Evolutionary conservation across 2,113 vertebrate species (phyloP), one percentile per base, ranked within the genome.

Genomic region (Pteronura brasiliensis): DNA sequence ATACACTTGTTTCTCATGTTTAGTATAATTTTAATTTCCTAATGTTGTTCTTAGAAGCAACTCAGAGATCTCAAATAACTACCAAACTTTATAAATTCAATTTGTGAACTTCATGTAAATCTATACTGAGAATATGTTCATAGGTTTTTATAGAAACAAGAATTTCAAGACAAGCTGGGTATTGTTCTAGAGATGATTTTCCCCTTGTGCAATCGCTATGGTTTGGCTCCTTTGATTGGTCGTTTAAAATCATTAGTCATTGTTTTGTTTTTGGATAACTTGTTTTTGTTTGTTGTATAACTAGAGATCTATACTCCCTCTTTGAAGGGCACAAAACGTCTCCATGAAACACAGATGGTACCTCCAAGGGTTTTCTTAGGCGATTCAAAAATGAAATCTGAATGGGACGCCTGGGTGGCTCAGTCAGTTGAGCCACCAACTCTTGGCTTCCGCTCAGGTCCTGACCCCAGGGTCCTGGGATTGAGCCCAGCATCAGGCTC

Each of bases 161-260:
- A 88, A 95, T 88, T 90, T 79, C 81, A 57, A 87, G 89, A 83
- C 67, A 65, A 95, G 27, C 59, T 72, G 55, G 36, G 44, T 90
- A 6, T 90, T 55, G 18, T 88, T 93, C 57, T 79, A 96, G 76
- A 77, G 25, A 77, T 95, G 80, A 87, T 65, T 52, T 94, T 88
- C 27, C 12, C 36, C 42, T 82, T 79, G 81, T 81, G 77, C 29
- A 80, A n/a, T 74, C 25, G 88, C 69, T n/a, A 5, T 57, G 39
- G 47, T 47, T 76, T 72, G 29, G 44, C 88, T 90, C 23, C 27
- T 96, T 96, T 76, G 72, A 59, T 36, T 97, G 84, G 81, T 39
- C 31, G 49, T 36, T 95, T 91, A 77, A 97, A 96, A 72, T 88
- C 34, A 88, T 92, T 81, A 86, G 57, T 72, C 80, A 90, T 55